A percentile compares a stretch with the other conserved stretches of the same genome.
These are phyloP conservation scores for Lycia hirtaria DNA, from an alignment of 2,888 invertebrate genomes.

Conservation along the genomic window DNA sequence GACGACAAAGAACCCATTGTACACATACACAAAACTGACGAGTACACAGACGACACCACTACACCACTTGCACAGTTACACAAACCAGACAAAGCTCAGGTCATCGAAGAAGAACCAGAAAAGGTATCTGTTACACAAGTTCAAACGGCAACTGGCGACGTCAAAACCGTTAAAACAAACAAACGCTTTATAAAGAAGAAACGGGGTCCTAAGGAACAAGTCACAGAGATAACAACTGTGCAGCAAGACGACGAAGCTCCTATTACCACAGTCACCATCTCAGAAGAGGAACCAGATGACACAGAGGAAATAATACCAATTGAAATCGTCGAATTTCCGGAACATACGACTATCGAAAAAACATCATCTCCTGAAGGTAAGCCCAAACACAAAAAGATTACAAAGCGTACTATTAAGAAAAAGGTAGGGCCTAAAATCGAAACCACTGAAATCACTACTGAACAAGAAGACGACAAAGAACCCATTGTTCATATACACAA, in stretches of 20 bases:
- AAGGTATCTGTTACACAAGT: neutral
- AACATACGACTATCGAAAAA: neutral
- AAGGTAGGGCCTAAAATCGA: conserved; percentile 68
- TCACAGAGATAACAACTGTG: neutral
- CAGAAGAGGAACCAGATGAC: neutral
- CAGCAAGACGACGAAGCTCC: conserved; percentile 26
- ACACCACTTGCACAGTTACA: neutral
- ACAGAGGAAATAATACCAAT: neutral
- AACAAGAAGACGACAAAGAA: conserved; percentile 56
- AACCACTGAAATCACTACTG: conserved; percentile 42
- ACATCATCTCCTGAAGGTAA: conserved; percentile 35
- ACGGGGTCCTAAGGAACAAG: neutral
- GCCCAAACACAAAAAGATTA: conserved; percentile 39
- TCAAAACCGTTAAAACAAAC: neutral
- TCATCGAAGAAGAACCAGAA: neutral
- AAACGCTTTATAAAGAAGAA: neutral
- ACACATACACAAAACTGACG: neutral
- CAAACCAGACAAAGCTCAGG: neutral
- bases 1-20: neutral
- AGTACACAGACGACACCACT: neutral
- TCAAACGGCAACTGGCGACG: neutral
- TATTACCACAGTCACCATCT: conserved; percentile 17
- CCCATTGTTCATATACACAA: conserved; percentile 24
- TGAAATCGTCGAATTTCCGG: neutral
- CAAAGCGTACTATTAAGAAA: neutral